phyloP scores from a whole-genome alignment of 2,113 vertebrate genomes.

The Archocentrus centrarchus region DNA sequence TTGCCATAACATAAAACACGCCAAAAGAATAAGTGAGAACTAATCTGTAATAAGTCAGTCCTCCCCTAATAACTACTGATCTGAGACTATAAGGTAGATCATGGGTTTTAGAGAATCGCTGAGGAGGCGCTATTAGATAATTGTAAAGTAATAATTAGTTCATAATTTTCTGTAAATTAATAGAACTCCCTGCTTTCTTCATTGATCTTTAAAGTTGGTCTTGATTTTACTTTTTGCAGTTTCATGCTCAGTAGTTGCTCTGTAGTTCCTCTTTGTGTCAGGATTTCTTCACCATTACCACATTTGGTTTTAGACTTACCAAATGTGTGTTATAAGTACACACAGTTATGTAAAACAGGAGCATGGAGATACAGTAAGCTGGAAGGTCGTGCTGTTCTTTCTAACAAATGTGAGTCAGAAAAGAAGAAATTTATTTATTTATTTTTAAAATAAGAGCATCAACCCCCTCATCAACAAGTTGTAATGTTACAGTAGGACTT shows the following conservation, averaged over 20 bases:
- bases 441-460: no score
- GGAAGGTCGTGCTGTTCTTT: background rate
- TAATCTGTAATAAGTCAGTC: background rate
- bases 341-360: no score
- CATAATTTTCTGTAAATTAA: background rate
- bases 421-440: background rate
- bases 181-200: background rate
- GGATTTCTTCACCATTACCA: background rate
- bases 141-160: background rate
- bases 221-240: background rate
- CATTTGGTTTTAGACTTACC: background rate
- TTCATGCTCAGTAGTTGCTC: no score
- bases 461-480: background rate
- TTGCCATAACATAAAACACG: background rate
- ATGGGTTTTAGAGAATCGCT: no score
- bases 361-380: background rate
- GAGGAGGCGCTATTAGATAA: background rate
- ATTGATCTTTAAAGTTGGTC: background rate
- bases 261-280: no score
- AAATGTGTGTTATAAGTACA: background rate
- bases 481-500: no score
- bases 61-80: background rate
- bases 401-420: background rate
- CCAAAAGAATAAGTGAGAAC: rapidly evolving
- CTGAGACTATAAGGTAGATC: background rate